Base-by-base conservation (phyloP, 2,888 invertebrate genomes). In the Ypsolopha scabrella region DNA sequence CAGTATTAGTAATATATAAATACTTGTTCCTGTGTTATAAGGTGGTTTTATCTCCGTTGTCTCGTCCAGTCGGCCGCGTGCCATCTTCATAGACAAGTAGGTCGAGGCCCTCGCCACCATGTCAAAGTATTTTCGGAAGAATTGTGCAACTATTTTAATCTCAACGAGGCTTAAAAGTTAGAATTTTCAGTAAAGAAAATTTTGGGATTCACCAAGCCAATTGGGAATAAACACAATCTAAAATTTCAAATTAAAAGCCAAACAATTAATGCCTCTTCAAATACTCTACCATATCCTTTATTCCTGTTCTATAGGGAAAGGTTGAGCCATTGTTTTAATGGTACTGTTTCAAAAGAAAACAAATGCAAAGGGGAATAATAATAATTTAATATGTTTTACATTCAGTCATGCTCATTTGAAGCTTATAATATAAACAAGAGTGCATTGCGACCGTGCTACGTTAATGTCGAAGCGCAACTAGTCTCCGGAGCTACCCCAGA, bases 371-470 rank as follows among this genome's bases (percentile, higher is more conserved):
- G 70, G 72, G 67, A 45, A 53, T 50, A 35, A 50, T 41, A 48
- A 48, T 53, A 43, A 43, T 81, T 82, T 79, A 80, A 80, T 51
- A 38, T 80, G 57, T 66, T 66, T 62, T 61, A 63, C 62, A 63
- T 67, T 80, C 81, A 82, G 80, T 85, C 85, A 86, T 86, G 85
- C 86, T 77, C 63, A 65, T 66, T 68, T 63, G 67, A 78, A 79
- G 77, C 78, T 70, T 58, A 58, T 58, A 62, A 57, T 53, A 57
- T 55, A 61, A 59, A 60, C 53, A 58, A 24, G 61, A 35, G 43
- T 41, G 52, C 66, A 64, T 62, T 67, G 73, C 71, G 60, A 57
- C 65, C 76, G 80, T 76, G 75, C 77, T 65, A 56, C 70, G 64
- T 67, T 64, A 67, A 47, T 46, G 60, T 61, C 57, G 59, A 70